Evolutionary conservation across 2,888 invertebrate genomes (phyloP).

Genomic region (Nomada flava): DNA sequence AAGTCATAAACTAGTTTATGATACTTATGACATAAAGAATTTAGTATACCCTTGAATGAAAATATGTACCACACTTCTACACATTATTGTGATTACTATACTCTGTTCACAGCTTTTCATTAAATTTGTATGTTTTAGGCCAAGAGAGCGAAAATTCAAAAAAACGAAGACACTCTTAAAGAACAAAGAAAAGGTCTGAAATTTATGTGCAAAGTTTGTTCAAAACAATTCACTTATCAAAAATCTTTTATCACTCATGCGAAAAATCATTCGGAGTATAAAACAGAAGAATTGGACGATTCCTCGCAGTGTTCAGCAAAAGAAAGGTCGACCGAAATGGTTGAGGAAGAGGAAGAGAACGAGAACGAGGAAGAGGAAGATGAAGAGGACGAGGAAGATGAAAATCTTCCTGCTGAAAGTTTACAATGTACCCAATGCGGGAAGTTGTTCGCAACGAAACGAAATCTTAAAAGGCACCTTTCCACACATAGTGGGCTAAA

Average conservation of each 20-base stretch:
- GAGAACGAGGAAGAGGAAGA: constrained; percentile 68
- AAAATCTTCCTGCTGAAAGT: constrained; percentile 74
- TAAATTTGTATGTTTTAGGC: constrained; percentile 30
- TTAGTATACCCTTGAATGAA: not conserved
- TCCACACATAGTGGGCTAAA: constrained; percentile 80
- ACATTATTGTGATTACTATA: not conserved
- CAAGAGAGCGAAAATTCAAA: constrained; percentile 45
- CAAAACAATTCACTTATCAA: constrained; percentile 78
- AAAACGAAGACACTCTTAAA: constrained; percentile 37
- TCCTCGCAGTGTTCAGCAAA: constrained; percentile 34
- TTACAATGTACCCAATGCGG: constrained; percentile 80
- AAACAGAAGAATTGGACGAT: constrained; percentile 48
- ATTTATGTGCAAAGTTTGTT: constrained; percentile 77
- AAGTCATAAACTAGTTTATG: not conserved
- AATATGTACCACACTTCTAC: not conserved
- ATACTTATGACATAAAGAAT: not conserved
- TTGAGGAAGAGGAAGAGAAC: constrained; percentile 63
- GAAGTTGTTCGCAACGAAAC: constrained; percentile 79
- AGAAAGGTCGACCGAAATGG: constrained; percentile 45
- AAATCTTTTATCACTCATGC: constrained; percentile 78
- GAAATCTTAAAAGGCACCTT: constrained; percentile 80
- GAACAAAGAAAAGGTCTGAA: constrained; percentile 69
- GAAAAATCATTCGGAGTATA: constrained; percentile 76
- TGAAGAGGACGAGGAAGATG: constrained; percentile 66
- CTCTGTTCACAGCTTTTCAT: not conserved